Base-by-base conservation (phyloP, 2,113 vertebrate genomes). In the Madoqua kirkii region DNA sequence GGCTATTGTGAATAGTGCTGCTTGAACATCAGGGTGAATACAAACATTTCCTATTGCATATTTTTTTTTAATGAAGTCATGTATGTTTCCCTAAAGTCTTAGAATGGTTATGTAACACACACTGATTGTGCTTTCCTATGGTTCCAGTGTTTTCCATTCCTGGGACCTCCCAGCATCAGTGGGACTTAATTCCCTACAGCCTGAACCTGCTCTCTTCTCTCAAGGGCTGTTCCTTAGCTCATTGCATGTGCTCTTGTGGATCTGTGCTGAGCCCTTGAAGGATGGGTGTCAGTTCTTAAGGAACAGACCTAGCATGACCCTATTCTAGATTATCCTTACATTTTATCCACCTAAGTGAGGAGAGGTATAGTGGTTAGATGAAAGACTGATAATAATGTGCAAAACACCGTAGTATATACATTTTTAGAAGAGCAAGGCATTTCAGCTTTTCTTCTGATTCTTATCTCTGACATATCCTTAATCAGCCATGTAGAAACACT, bases 401-500 rank as follows among this genome's bases (percentile, higher is more conserved):
- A 82, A 40, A 87, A 21, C 14, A 27, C 5, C 4, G 2, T 5
- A 31, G 4, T 33, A 21, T 27, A 9, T 59, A 3, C 17, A 62
- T 36, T 13, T 50, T 87, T 43, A 54, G 16, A 45, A 40, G 9
- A 90, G 10, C 25, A 83, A n/a, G 19, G 2, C 15, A 31, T 83
- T 91, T 97, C 7, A 57, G 21, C 64, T 97, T 97, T 91, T 91
- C 21, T 91, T n/a, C 83, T 90, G 86, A 95, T 64, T 86, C 45
- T 2, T 84, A 45, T 92, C 71, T 98, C 98, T 93, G 90, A 92
- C 6, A 23, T 92, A 8, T 71, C 52, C n/a, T 98, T 97, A 97
- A 96, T 97, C 96, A 98, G 43, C 12, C 40, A 95, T 33, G 45
- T 83, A 52, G 97, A 97, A 98, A 98, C 76, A 82, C 10, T 93